These are phyloP conservation scores for Melitaea cinxia DNA, from an alignment of 1,140 invertebrate genomes.

Conservation along the genomic window DNA sequence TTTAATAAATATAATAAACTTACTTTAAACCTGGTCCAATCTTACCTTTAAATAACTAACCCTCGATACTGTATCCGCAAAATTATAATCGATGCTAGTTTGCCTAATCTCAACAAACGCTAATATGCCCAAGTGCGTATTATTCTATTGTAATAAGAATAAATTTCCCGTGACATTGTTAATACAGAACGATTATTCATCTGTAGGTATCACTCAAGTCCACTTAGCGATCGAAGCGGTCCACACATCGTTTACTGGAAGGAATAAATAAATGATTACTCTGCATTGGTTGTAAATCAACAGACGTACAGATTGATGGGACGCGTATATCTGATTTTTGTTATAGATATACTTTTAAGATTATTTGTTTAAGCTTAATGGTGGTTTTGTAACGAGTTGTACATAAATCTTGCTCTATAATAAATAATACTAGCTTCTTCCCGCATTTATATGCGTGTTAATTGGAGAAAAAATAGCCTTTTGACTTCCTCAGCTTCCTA, in stretches of 20 bases:
- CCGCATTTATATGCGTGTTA: too few species aligned
- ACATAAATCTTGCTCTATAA: too few species aligned
- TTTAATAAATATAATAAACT: too few species aligned
- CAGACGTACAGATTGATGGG: conserved; percentile 28
- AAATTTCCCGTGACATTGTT: not conserved
- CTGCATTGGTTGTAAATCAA: conserved; percentile 47
- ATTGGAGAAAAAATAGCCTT: too few species aligned
- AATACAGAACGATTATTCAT: conserved; percentile 24
- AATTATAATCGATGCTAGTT: conserved; percentile 6
- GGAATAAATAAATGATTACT: conserved; percentile 49
- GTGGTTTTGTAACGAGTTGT: too few species aligned
- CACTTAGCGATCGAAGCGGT: conserved; percentile 35
- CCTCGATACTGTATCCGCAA: not conserved
- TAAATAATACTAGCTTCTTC: too few species aligned
- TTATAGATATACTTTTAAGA: not conserved
- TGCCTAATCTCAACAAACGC: not conserved
- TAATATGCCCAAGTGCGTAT: not conserved
- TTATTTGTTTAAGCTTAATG: not conserved
- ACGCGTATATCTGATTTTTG: conserved; percentile 3
- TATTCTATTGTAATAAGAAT: not conserved
- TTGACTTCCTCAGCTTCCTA: too few species aligned
- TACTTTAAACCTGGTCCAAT: too few species aligned
- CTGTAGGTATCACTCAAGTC: conserved; percentile 31
- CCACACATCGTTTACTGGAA: conserved; percentile 45
- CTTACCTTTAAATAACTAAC: not conserved